Evolutionary conservation across 2,888 invertebrate species (phyloP).

Genomic region (Pterostichus niger): DNA sequence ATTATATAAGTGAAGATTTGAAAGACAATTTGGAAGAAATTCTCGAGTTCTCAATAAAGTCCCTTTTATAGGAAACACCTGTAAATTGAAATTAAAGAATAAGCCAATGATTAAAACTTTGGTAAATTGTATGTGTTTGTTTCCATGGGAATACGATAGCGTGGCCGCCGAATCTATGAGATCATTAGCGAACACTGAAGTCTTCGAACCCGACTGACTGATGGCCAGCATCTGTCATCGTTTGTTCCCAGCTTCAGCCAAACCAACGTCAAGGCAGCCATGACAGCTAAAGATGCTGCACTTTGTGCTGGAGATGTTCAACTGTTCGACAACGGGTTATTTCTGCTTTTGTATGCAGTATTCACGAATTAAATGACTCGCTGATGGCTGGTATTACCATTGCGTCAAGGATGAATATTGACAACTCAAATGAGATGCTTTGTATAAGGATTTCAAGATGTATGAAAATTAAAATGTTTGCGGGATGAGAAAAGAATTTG

Average conservation of each 20-base stretch:
- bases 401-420: too few relatives aligned
- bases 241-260: not conserved
- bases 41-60: too few relatives aligned
- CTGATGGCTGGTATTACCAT: too few relatives aligned
- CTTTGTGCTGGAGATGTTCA: conserved; percentile 1
- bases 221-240: conserved; percentile 41
- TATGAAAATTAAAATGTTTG: too few relatives aligned
- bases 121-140: not conserved
- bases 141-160: not conserved
- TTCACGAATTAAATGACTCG: not conserved
- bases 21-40: too few relatives aligned
- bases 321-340: conserved; percentile 2
- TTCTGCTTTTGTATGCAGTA: not conserved
- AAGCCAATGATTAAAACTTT: too few relatives aligned
- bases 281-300: conserved; percentile 24
- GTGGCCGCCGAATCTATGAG: not conserved
- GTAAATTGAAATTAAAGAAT: too few relatives aligned
- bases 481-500: too few relatives aligned
- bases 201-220: not conserved
- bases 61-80: too few relatives aligned
- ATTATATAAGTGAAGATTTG: too few relatives aligned
- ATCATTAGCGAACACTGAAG: conserved; percentile 17
- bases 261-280: not conserved
- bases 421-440: too few relatives aligned
- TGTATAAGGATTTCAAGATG: too few relatives aligned